These are phyloP conservation scores for Melipona beecheii DNA, from an alignment of 2,888 invertebrate species.

Conservation along the genomic window DNA sequence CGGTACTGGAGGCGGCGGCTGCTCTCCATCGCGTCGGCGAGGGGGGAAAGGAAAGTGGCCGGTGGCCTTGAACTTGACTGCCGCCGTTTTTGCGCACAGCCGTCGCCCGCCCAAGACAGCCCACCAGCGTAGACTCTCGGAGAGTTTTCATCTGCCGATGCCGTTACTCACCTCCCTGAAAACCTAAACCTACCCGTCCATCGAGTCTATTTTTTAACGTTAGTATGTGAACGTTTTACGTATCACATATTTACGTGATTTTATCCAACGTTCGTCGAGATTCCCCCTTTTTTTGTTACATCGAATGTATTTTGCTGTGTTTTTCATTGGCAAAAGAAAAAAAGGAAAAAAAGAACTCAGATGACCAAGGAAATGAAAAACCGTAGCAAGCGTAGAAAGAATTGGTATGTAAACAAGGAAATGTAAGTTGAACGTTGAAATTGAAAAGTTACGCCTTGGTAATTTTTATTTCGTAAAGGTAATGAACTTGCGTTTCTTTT, in stretches of 20 bases:
- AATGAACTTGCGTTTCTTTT: neutral
- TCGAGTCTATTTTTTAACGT: neutral
- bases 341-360: neutral
- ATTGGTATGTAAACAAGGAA: neutral
- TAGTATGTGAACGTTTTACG: neutral
- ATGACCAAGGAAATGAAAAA: neutral
- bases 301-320: neutral
- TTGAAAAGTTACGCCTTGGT: neutral
- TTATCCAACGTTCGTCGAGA: neutral
- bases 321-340: neutral
- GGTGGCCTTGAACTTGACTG: constrained; percentile 82
- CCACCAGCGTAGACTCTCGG: constrained; percentile 72
- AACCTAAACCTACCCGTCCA: neutral
- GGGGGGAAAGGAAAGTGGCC: constrained; percentile 40
- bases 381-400: neutral
- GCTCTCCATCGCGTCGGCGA: constrained; percentile 12
- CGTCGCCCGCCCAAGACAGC: constrained; percentile 76
- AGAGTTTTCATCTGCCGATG: constrained; percentile 36
- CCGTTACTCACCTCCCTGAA: constrained; percentile 1
- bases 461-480: neutral
- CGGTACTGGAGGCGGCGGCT: constrained; percentile 32
- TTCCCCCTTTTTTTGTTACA: neutral
- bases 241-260: neutral
- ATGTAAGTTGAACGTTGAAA: too few relatives aligned
- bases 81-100: constrained; percentile 78